These are phyloP conservation scores for Pseudorasbora parva DNA, from an alignment of 2,113 vertebrate species.

Conservation along the genomic window DNA sequence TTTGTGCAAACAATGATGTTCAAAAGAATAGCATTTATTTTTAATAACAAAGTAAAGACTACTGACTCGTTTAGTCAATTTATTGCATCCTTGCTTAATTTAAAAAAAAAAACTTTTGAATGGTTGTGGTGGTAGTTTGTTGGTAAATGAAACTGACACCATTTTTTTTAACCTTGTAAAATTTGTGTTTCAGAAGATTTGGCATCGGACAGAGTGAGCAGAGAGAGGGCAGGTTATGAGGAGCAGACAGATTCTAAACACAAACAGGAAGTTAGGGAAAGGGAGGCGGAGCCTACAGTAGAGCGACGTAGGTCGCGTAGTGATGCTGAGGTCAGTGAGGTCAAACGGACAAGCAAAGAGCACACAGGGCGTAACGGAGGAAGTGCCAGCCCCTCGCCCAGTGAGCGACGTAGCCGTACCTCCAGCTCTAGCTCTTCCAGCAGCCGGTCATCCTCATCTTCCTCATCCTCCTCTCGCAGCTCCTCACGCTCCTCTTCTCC, in stretches of 20 bases:
- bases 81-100: too few species aligned
- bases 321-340: conserved; percentile 80
- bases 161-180: not conserved
- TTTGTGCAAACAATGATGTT: too few species aligned
- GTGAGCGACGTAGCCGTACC: conserved; percentile 66
- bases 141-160: too few species aligned
- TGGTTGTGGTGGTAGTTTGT: too few species aligned
- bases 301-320: conserved; percentile 91
- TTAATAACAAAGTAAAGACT: too few species aligned
- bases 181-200: conserved; percentile 83
- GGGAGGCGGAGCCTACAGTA: conserved; percentile 81
- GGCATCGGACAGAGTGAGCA: conserved; percentile 84
- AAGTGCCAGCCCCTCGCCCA: conserved; percentile 39
- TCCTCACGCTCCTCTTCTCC: conserved; percentile 79
- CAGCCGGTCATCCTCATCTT: conserved; percentile 85
- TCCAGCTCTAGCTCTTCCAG: conserved; percentile 83
- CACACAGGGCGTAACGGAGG: conserved; percentile 77
- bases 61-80: too few species aligned
- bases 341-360: conserved; percentile 84
- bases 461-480: conserved; percentile 86
- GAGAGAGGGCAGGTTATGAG: conserved; percentile 87
- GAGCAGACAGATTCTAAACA: conserved; percentile 83
- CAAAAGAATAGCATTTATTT: too few species aligned
- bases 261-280: conserved; percentile 87
- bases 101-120: too few species aligned